A percentile compares a stretch with the other conserved stretches of the same genome.
phyloP scores from a whole-genome alignment of 2,888 invertebrate species.

The Amblyjoppa fuscipennis region DNA sequence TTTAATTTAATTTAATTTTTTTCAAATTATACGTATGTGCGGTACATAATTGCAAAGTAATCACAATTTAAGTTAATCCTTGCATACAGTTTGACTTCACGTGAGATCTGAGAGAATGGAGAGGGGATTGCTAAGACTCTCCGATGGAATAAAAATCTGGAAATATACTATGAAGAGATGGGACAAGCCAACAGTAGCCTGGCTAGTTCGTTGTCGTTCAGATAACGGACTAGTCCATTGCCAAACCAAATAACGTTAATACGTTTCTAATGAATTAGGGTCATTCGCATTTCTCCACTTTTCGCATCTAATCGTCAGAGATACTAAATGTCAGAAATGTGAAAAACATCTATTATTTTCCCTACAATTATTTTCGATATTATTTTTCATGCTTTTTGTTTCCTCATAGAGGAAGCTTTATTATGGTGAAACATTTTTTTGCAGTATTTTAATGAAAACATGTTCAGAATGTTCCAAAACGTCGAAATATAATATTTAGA shows the following conservation, averaged over 20 bases:
- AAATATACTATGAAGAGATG: background rate
- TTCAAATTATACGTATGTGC: too few species aligned
- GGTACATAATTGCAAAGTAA: too few species aligned
- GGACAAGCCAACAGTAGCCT: background rate
- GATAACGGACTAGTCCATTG: slow-evolving; percentile 58
- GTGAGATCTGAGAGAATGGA: too few species aligned
- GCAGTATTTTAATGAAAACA: too few species aligned
- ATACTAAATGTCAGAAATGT: slow-evolving; percentile 36
- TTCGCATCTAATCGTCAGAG: slow-evolving; percentile 31
- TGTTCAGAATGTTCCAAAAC: too few species aligned
- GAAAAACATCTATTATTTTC: slow-evolving; percentile 3
- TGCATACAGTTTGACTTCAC: too few species aligned
- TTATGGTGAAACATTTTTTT: too few species aligned
- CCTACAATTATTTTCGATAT: background rate
- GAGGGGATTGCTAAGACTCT: too few species aligned
- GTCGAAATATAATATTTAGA: too few species aligned
- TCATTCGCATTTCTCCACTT: slow-evolving; percentile 60
- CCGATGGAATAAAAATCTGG: too few species aligned
- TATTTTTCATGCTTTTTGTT: background rate
- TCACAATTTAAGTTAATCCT: too few species aligned
- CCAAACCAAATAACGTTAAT: slow-evolving; percentile 68
- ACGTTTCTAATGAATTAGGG: slow-evolving; percentile 64
- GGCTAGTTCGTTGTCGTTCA: slow-evolving; percentile 24
- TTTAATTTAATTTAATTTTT: too few species aligned
- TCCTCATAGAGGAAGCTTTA: background rate